Conservation (phyloP, 2,888 invertebrate genomes). For the Caenorhabditis parvicauda region DNA sequence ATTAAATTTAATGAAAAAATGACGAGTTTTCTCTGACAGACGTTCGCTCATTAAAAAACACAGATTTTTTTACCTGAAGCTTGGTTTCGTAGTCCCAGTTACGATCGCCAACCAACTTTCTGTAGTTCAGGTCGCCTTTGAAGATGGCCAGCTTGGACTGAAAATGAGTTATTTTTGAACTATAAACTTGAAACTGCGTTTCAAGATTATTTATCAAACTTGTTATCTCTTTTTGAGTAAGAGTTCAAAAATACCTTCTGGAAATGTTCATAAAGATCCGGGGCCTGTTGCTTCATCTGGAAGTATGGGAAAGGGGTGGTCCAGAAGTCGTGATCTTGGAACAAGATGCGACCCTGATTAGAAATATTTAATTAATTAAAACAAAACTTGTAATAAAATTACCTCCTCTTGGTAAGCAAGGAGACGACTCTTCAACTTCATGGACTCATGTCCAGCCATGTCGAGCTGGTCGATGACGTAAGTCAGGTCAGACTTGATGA, state of each 20-base stretch:
- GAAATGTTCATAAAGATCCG: constrained; percentile 39
- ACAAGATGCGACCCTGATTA: constrained; percentile 29
- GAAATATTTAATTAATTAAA: neutral
- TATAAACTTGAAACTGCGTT: neutral
- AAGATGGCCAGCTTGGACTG: constrained; percentile 46
- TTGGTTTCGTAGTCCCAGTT: constrained; percentile 75
- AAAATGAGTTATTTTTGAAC: too few relatives aligned
- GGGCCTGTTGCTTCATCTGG: constrained; percentile 33
- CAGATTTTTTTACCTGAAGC: constrained; percentile 27
- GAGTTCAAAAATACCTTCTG: constrained; percentile 20
- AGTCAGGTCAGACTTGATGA: constrained; percentile 75
- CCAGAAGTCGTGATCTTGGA: constrained; percentile 72
- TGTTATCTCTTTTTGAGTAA: constrained; percentile 10
- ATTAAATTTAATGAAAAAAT: too few relatives aligned
- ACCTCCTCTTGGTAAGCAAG: constrained; percentile 14
- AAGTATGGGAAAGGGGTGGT: constrained; percentile 73
- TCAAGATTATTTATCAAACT: neutral
- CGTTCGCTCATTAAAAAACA: too few relatives aligned
- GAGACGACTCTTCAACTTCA: constrained; percentile 27
- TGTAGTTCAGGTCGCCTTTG: constrained; percentile 84
- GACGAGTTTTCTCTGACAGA: too few relatives aligned
- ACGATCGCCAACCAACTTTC: constrained; percentile 84
- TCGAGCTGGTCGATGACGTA: constrained; percentile 70
- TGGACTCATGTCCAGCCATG: constrained; percentile 13
- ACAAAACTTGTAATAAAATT: neutral